Base-by-base conservation (phyloP, 1,140 invertebrate species). In the Chlorops oryzae region DNA sequence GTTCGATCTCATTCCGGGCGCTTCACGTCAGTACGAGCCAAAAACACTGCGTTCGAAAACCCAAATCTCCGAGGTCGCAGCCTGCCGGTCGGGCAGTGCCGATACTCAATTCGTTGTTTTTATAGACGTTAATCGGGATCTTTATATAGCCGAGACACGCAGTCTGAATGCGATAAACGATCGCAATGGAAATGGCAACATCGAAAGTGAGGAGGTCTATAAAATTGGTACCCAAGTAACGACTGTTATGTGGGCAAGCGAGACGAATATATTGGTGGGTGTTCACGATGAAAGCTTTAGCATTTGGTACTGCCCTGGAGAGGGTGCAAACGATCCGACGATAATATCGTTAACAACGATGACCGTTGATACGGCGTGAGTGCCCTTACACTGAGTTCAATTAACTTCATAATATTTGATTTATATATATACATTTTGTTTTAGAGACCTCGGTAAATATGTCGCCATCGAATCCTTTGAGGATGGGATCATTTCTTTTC, bases 301-400 rank as follows among this genome's bases (percentile, higher is more conserved):
- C 18, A 81, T 95, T n/a, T 95, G 89, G 86, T 84, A 88, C 54
- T 92, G 86, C 65, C 92, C 92, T 1, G 80, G 79, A 28, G 81
- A 85, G 20, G 77, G 84, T 1, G 86, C 80, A 58, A 78, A 85
- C 21, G 91, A 96, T 74, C 78, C 81, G 38, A 83, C 86, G 50
- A 74, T 94, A 5, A 63, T 78, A 27, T 70, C 72, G 5, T 42
- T 78, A 3, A 76, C 75, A 18, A 75, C 75, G 0, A 54, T 77
- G 3, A 67, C 71, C 10, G 61, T 77, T 46, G 74, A 77, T 51
- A 72, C 75, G 0, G 62, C 74, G 57, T 88, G 88, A 69, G 85
- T 84, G 56, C 78, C n/a, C 28, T 37, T 15, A 17, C 12, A 32
- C 17, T 7, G 27, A 23, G 9, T 44, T 43, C 22, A 45, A 12